Base-by-base conservation (phyloP, 2,113 vertebrate genomes). In the Tauraco erythrolophus region DNA sequence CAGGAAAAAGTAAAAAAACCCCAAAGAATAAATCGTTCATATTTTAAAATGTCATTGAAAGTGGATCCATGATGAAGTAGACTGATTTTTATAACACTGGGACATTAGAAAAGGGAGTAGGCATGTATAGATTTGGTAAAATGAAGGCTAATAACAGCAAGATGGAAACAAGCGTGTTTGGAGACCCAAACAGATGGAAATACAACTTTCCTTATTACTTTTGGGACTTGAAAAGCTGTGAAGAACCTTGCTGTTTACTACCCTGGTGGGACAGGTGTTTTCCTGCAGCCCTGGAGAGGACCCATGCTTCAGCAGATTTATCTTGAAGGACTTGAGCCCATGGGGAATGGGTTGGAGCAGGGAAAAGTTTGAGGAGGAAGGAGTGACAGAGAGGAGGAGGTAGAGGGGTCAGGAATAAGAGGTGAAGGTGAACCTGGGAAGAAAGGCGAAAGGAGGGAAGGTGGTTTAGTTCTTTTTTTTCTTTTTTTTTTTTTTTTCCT, bases 251-350 rank as follows among this genome's bases (percentile, higher is more conserved):
- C 15, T 19, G 28, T 74, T 60, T 41, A 30, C 9, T 21, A 4
- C 9, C 7, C 12, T 1, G 2, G 11, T 23, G 8, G 31, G 10
- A 7, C 6, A 3, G 37, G 2, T 0, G 4, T 7, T 33, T 16
- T 10, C 57, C 51, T 28, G 75, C 17, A 10, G 69, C 27, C 2
- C 4, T 22, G 62, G 7, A 31, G 11, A 6, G 0, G 19, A 22
- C 10, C 14, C 16, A 2, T 3, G 19, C 4, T 56, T 17, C 19
- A 50, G 31, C 14, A 45, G 24, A 27, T 65, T 56, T 54, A 15
- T 50, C 19, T 24, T 33, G 35, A 39, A 56, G 28, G 23, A 14
- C 7, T n/a, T 30, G 11, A 13, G 21, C 24, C 25, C 12, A 5
- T 23, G 41, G 12, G 35, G 12, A 48, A 35, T 24, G 15, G 11